A percentile compares a stretch with the other conserved stretches of the same genome.
Evolutionary conservation across 2,888 invertebrate species (phyloP).

Genomic region (Eupithecia inturbata): DNA sequence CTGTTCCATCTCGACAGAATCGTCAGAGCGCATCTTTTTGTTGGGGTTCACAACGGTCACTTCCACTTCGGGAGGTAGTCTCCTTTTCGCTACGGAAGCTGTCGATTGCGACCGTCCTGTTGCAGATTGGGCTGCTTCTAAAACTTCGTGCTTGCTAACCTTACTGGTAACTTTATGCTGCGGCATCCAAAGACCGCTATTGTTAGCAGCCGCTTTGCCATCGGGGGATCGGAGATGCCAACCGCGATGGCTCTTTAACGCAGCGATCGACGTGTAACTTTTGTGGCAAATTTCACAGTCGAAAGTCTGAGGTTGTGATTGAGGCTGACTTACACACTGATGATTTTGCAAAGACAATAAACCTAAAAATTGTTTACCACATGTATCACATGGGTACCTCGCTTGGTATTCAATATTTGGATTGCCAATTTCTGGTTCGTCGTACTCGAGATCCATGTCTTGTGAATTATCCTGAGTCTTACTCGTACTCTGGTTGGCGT

Average conservation of each 20-base stretch:
- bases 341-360: constrained; percentile 82
- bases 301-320: constrained; percentile 74
- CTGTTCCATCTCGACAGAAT: constrained; percentile 74
- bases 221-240: constrained; percentile 86
- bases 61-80: constrained; percentile 80
- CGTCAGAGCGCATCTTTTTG: constrained; percentile 77
- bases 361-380: constrained; percentile 83
- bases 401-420: constrained; percentile 77
- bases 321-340: constrained; percentile 75
- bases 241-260: constrained; percentile 87
- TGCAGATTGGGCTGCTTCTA: constrained; percentile 60
- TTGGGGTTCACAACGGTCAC: constrained; percentile 81
- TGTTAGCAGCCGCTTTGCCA: constrained; percentile 81
- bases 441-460: constrained; percentile 69
- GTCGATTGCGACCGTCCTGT: constrained; percentile 41
- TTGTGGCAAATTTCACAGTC: constrained; percentile 87
- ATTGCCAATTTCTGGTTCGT: constrained; percentile 67
- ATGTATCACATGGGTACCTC: constrained; percentile 82
- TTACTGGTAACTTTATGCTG: constrained; percentile 81
- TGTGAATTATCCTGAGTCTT: constrained; percentile 65
- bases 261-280: constrained; percentile 86
- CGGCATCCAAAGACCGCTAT: constrained; percentile 82
- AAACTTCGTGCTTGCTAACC: constrained; percentile 79
- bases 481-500: constrained; percentile 72
- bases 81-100: constrained; percentile 65